These are phyloP conservation scores for Venusia cambrica DNA, from an alignment of 2,888 invertebrate genomes.

Conservation along the genomic window DNA sequence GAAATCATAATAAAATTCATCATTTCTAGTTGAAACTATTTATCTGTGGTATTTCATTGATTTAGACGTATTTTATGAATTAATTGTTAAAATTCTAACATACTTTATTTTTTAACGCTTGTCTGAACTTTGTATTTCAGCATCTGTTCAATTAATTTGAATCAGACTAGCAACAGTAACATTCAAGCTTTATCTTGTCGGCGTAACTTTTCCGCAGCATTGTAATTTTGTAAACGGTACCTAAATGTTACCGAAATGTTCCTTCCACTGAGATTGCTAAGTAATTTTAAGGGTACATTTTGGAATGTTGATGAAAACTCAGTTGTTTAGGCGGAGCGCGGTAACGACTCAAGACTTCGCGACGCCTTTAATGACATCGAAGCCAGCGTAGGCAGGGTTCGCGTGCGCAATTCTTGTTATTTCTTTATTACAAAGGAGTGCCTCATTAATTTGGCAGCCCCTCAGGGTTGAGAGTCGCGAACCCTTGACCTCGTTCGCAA, in stretches of 20 bases:
- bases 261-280: constrained; percentile 38
- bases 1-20: no score
- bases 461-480: constrained; percentile 76
- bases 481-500: constrained; percentile 78
- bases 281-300: constrained; percentile 50
- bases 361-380: constrained; percentile 76
- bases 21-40: no score
- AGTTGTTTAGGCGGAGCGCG: constrained; percentile 71
- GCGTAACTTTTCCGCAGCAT: constrained; percentile 14
- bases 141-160: constrained; percentile 4
- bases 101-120: no score
- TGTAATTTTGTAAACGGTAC: constrained; percentile 24
- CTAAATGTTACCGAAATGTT: constrained; percentile 34
- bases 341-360: constrained; percentile 72
- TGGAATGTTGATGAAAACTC: constrained; percentile 58
- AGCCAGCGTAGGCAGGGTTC: constrained; percentile 67
- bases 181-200: constrained; percentile 7
- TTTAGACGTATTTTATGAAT: no score
- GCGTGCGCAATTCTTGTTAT: constrained; percentile 81
- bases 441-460: constrained; percentile 82
- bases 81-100: no score
- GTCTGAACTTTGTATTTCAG: constrained; percentile 5
- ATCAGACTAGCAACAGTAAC: constrained; percentile 1
- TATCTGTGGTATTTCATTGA: no score
- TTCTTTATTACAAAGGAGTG: constrained; percentile 82